phyloP scores from a whole-genome alignment of 2,113 vertebrate genomes.

The Junco hyemalis region DNA sequence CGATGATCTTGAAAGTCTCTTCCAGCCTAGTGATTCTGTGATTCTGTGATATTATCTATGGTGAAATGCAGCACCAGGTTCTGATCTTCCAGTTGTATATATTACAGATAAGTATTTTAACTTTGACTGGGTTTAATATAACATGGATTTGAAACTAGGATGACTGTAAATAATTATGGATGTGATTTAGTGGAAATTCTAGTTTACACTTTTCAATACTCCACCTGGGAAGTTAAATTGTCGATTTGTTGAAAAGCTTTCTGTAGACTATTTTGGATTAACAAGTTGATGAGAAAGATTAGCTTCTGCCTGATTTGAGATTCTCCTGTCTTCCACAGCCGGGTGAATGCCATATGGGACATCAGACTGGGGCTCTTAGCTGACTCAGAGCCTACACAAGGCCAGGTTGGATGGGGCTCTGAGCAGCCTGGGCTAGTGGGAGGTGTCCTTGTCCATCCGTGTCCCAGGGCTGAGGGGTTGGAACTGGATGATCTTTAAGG shows the following conservation, averaged over 20 bases:
- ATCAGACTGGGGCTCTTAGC: background rate
- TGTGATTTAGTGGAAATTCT: background rate
- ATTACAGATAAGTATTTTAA: background rate
- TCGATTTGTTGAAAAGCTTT: background rate
- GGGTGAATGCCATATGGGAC: background rate
- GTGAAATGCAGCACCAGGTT: background rate
- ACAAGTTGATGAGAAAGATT: background rate
- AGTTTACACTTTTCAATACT: background rate
- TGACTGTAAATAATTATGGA: background rate
- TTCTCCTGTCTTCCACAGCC: background rate
- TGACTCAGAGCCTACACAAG: background rate
- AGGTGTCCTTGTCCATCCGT: background rate
- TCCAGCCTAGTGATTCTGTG: background rate
- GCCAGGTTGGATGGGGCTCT: background rate
- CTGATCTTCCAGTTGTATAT: background rate
- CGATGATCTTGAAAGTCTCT: background rate
- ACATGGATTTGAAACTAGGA: background rate
- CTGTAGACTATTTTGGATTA: background rate
- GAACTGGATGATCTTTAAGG: background rate
- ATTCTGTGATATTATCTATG: background rate
- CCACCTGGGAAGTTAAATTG: background rate
- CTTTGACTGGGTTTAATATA: background rate
- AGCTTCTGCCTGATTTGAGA: background rate
- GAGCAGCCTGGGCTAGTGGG: background rate
- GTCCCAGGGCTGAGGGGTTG: no score